phyloP scores from a whole-genome alignment of 2,888 invertebrate genomes.

The Clunio marinus region DNA sequence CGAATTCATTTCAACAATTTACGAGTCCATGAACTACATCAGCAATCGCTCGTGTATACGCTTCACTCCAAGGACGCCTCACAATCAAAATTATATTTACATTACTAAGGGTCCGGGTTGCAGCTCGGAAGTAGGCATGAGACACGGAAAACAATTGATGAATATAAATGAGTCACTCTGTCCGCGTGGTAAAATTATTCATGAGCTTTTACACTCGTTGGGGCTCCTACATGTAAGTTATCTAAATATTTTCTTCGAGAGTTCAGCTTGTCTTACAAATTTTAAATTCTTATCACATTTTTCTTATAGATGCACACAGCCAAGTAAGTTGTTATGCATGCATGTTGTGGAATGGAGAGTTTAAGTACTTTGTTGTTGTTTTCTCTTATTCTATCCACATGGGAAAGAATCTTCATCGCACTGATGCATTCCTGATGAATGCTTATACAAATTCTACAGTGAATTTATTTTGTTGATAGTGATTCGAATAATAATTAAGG shows the following conservation, averaged over 20 bases:
- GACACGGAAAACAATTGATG: constrained; percentile 25
- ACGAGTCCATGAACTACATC: constrained; percentile 31
- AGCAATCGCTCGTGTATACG: constrained; percentile 28
- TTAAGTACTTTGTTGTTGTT: too few species aligned
- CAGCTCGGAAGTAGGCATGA: constrained; percentile 33
- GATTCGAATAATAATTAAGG: too few species aligned
- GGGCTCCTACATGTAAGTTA: background rate
- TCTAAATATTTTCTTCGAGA: too few species aligned
- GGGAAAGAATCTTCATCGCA: too few species aligned
- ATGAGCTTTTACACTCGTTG: constrained; percentile 32
- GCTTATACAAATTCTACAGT: constrained; percentile 5
- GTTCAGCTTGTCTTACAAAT: too few species aligned
- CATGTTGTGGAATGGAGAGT: background rate
- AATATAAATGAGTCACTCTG: constrained; percentile 22
- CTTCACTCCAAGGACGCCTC: background rate
- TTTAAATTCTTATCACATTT: too few species aligned
- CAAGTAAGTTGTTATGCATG: constrained; percentile 10
- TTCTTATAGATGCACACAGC: constrained; percentile 39
- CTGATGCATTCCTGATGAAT: background rate
- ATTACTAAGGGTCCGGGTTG: constrained; percentile 19
- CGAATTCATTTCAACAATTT: constrained; percentile 18
- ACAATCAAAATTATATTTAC: constrained; percentile 31
- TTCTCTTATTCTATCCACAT: too few species aligned
- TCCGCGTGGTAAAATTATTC: constrained; percentile 36
- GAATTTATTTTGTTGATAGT: too few species aligned